Base-by-base conservation (phyloP, 1,140 invertebrate species). In the Chrysoperla carnea region DNA sequence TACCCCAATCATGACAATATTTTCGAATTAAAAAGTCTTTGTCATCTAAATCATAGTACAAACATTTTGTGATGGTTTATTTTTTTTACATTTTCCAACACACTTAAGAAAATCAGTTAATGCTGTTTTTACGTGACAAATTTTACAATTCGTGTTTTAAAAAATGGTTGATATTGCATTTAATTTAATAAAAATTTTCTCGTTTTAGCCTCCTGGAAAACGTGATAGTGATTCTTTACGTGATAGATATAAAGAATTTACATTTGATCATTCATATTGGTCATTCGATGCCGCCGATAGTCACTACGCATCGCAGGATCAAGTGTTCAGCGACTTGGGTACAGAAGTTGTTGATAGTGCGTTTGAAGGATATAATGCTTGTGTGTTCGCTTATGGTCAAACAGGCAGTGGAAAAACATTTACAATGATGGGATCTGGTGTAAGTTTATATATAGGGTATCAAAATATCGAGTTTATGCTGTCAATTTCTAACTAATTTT, bases 341-440 rank as follows among this genome's bases (percentile, higher is more conserved):
- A 76, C 76, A 54, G 87, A 91, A 67, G 86, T 92, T 29, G 78
- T 93, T 50, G 83, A 92, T 61, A 87, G 87, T 69, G 90, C 91
- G 39, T 95, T 94, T 65, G 75, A 91, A 66, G 92, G 91, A 31
- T 96, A 95, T 69, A 98, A 97, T 72, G 91, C 88, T 42, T 97
- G 91, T 64, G 90, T 96, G 47, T 95, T 97, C 70, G 92, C 91
- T 41, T 85, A 87, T 60, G 66, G 66, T n/a, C 90, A 94, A 65
- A 94, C 90, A 36, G 91, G 90, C 54, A 92, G 87, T 55, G 93
- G 93, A 17, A 97, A 98, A 68, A 94, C 90, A 0, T 96, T 90
- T 60, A 96, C 92, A 1, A 97, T 98, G 92, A 97, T 96, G 92
- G 93, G 93, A 23, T 81, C 82, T 1, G 63, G 72, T 42, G 78